Evolutionary conservation across 2,797 vertebrate genomes (phyloP), one percentile per base, ranked within the genome.

Genomic region (Jordanella pulchra): DNA sequence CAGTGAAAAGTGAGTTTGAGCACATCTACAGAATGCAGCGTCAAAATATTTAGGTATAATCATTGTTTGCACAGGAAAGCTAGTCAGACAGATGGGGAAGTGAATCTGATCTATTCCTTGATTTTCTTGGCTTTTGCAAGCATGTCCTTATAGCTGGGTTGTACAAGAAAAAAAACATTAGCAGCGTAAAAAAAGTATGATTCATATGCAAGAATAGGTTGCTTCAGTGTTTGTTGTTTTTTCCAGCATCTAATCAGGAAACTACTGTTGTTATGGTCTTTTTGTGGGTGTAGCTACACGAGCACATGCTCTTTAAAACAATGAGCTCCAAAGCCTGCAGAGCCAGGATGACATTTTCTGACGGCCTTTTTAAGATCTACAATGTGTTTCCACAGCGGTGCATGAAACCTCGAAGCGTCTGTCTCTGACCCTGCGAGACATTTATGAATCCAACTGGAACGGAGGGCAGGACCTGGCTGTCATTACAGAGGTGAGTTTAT

Each of bases 341-440:
- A 63, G 11, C 15, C 39, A 11, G 11, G 23, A 42, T 39, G 39
- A 66, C 21, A 27, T 42, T 48, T 45, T 45, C n/a, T 39, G 44
- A 18, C 67, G n/a, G 32, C 65, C 35, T 39, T 39, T 35, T 21
- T 18, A 25, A 53, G 67, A 53, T 78, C 50, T 60, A 23, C 9
- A 10, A 28, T 47, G 48, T 1, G 7, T 74, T 66, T 61, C 69
- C 69, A 27, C 79, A 98, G 97, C 92, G 58, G 95, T 99, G 93
- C 97, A 96, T 3, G 97, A 99, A 65, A 95, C 96, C 6, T 97
- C 97, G 7, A 96, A 96, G 81, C 95, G 89, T 47, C 89, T 99
- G 67, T 95, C 97, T 0, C 95, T 96, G 87, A 98, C 97, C 0
- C 84, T 99, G 78, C 93, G 93, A 79, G 96, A 97, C 45, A 81